Evolutionary conservation across 2,113 vertebrate species (phyloP), one percentile per base, ranked within the genome.

Genomic region (Psilopsiagon aymara): DNA sequence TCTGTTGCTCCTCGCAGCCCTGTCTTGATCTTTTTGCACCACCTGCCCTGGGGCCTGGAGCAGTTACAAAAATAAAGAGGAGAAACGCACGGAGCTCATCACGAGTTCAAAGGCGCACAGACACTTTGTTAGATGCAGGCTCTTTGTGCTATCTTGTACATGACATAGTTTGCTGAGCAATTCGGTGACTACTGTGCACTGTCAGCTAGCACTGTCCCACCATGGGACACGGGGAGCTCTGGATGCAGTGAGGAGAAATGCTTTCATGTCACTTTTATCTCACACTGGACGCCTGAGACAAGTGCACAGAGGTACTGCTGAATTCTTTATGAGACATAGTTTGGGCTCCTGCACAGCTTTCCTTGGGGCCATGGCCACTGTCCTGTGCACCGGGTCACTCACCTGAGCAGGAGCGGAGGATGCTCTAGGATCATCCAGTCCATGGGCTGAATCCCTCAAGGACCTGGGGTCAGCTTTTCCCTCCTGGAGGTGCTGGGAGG

Each of bases 101-200:
- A 60, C 10, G 70, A 59, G 90, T 92, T 97, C 94, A 92, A 91
- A 97, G 96, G 87, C 55, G 31, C 68, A 41, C 37, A 19, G 47
- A 51, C 81, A 64, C 88, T 73, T 73, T 78, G 95, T 59, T 44
- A n/a, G 19, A 53, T 35, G 75, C 80, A 35, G 88, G 85, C 96
- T 60, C 84, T 90, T 28, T 28, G 51, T 44, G 92, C 93, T 95
- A 96, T 97, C 95, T 96, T 51, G 66, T 63, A 84, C 91, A 29
- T 94, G 96, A 90, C 96, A 96, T 94, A 85, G 93, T 33, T 74
- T 35, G 31, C 94, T 53, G 85, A 96, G 17, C 95, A 74, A 93
- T 96, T 88, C 73, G 86, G 94, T 51, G 91, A 29, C 91, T 3
- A 53, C 93, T 69, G 92, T 9, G 10, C 47, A 52, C 57, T 90